A percentile compares a stretch with the other conserved stretches of the same genome.
These are phyloP conservation scores for Tolypeutes matacus DNA, from an alignment of 2,797 vertebrate species.

Conservation along the genomic window DNA sequence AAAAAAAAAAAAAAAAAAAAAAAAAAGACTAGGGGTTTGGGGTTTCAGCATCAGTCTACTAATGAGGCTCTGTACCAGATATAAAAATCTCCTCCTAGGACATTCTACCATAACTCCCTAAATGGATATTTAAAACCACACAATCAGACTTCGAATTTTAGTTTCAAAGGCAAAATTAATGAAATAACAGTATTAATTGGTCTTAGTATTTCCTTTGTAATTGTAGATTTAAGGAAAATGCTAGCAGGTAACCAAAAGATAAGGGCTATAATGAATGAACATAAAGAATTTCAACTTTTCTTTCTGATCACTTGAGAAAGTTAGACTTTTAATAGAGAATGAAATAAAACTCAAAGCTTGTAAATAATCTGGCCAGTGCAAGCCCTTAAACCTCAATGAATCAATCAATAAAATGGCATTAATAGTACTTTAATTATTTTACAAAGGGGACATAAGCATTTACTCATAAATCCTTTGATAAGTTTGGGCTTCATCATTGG, in stretches of 20 bases:
- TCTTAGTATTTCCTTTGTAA: not conserved
- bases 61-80: not conserved
- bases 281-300: constrained; percentile 29
- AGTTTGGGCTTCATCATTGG: not conserved
- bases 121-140: constrained; percentile 7
- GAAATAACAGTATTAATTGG: not conserved
- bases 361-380: not conserved
- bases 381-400: not conserved
- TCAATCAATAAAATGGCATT: not conserved
- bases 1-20: too few species aligned
- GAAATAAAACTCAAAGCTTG: constrained; percentile 43
- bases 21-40: not conserved
- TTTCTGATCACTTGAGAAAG: constrained; percentile 16
- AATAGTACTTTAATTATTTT: not conserved
- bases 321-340: constrained; percentile 43
- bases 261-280: not conserved
- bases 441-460: not conserved
- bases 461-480: not conserved
- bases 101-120: not conserved
- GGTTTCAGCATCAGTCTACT: not conserved
- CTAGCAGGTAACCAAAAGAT: not conserved
- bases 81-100: not conserved
- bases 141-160: not conserved
- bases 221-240: not conserved
- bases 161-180: constrained; percentile 52